Evolutionary conservation across 2,113 vertebrate genomes (phyloP), one percentile per base, ranked within the genome.

Genomic region (Proteles cristata): DNA sequence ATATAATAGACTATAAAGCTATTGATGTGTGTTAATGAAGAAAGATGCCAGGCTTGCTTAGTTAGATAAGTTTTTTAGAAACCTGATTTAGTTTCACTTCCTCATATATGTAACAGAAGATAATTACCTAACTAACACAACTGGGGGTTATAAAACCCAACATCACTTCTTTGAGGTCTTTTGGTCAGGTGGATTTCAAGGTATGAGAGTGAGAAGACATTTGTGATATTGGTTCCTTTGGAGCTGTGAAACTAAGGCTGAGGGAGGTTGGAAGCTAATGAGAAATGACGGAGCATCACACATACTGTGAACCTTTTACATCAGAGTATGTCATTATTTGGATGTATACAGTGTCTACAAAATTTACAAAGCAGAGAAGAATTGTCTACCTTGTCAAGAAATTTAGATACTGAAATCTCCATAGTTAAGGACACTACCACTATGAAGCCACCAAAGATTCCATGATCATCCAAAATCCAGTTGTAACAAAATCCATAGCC

Each of bases 1-100:
- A 90, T 69, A 58, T 35, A 58, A 94, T 80, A 94, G 88, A 85
- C 25, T 28, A 53, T 90, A 65, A 94, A 95, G n/a, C 88, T 61
- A 43, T 92, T 90, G 84, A 63, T 90, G 69, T 90, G 15, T 87
- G 39, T 53, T 93, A 96, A 90, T 80, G 81, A 83, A 88, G 87
- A 65, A 84, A 73, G 50, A 65, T 23, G 58, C 55, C 26, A 61
- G 26, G 4, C 35, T 93, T 90, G 55, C 55, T 94, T 73, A 55
- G 19, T 66, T 74, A 93, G 26, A 61, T 73, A 79, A 76, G 39
- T 80, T 93, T 91, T 63, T 88, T 76, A 90, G 55, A 17, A 84
- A 48, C 65, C 31, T 80, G 55, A 96, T 81, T 96, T 71, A 81
- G 39, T 93, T 93, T 74, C 39, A 21, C 82, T 65, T 68, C 35